These are phyloP conservation scores for Polydesmus complanatus DNA, from an alignment of 2,888 invertebrate genomes.

Conservation along the genomic window DNA sequence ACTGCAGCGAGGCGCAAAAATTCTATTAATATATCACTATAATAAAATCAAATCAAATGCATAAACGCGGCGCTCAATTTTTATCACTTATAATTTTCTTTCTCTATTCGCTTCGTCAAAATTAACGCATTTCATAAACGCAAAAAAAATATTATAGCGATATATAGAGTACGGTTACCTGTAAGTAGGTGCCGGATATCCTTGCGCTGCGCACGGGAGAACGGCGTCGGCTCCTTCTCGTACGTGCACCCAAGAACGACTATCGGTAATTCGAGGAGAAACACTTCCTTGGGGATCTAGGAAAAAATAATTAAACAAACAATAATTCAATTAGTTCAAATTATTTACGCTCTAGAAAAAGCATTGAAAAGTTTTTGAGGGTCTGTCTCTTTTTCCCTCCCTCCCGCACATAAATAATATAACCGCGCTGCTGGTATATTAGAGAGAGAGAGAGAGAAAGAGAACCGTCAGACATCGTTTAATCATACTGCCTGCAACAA, in stretches of 20 bases:
- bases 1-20: no score
- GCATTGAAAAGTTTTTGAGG: neutral
- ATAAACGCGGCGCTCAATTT: no score
- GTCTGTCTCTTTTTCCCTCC: no score
- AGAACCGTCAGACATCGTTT: no score
- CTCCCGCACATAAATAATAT: no score
- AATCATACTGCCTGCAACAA: no score
- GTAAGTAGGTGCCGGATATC: slow-evolving; percentile 24
- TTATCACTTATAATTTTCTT: neutral
- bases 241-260: slow-evolving; percentile 4
- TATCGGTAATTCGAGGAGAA: slow-evolving; percentile 15
- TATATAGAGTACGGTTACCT: slow-evolving; percentile 18
- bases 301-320: neutral
- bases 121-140: neutral
- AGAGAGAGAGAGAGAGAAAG: no score
- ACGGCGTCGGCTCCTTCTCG: slow-evolving; percentile 16
- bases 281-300: slow-evolving; percentile 17
- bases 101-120: neutral
- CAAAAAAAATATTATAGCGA: neutral
- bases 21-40: no score
- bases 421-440: no score
- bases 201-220: slow-evolving; percentile 24
- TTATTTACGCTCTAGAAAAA: no score
- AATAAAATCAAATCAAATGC: no score
- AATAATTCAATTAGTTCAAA: neutral